These are phyloP conservation scores for Corythornis cristatus DNA, from an alignment of 2,113 vertebrate species.

Conservation along the genomic window DNA sequence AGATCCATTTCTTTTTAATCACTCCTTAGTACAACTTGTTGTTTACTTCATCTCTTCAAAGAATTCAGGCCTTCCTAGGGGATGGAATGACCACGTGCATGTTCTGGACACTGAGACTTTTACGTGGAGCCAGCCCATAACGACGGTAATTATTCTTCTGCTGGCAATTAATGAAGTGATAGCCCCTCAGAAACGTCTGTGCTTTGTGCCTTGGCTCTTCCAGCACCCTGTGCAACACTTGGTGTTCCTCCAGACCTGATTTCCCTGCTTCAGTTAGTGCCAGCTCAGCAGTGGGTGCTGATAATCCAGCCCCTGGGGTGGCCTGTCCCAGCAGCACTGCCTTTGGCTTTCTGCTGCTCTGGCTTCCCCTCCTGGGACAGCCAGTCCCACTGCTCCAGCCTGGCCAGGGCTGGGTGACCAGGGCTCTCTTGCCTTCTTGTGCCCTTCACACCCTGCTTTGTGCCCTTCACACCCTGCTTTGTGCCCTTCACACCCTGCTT, in stretches of 20 bases:
- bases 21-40: neutral
- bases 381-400: no score
- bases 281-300: neutral
- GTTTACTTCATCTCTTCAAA: slow-evolving; percentile 40
- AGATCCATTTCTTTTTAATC: neutral
- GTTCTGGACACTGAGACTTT: slow-evolving; percentile 90
- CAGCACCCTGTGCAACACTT: neutral
- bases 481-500: no score
- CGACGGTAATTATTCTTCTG: slow-evolving; percentile 78
- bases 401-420: neutral
- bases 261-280: neutral
- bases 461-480: no score
- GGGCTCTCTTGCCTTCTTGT: neutral
- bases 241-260: neutral
- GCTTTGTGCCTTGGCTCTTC: neutral
- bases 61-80: slow-evolving; percentile 87
- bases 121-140: slow-evolving; percentile 91
- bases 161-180: neutral
- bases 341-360: neutral
- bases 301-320: neutral
- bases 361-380: neutral
- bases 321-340: neutral
- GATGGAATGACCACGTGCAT: slow-evolving; percentile 97
- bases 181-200: neutral
- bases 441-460: no score